Evolutionary conservation across 2,888 invertebrate genomes (phyloP).

Genomic region (Eristalinus sepulchralis): DNA sequence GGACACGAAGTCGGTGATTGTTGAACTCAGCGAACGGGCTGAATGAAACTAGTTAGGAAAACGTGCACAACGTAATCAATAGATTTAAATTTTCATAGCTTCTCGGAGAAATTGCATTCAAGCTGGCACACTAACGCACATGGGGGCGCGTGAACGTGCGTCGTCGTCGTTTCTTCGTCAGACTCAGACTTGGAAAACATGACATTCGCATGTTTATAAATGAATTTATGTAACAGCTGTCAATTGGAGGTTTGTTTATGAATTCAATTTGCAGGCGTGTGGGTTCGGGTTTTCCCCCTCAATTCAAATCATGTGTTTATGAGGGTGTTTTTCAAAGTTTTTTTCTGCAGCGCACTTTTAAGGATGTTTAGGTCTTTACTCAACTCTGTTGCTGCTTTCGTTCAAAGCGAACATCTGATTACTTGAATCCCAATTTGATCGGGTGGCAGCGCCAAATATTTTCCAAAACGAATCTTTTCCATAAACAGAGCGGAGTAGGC

Average conservation of each 20-base stretch:
- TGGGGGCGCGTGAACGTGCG: too few relatives aligned
- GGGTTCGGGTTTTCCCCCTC: not conserved
- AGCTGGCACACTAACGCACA: not conserved
- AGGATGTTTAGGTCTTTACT: not conserved
- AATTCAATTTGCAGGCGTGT: conserved; percentile 15
- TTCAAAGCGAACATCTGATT: too few relatives aligned
- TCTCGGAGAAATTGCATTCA: conserved; percentile 8
- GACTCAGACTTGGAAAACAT: not conserved
- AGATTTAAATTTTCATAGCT: conserved; percentile 37
- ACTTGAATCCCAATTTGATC: too few relatives aligned
- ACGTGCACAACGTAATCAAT: conserved; percentile 49
- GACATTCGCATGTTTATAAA: conserved; percentile 3
- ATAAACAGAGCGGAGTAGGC: too few relatives aligned
- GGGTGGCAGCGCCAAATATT: too few relatives aligned
- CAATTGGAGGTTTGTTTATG: conserved; percentile 3
- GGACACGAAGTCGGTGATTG: conserved; percentile 13
- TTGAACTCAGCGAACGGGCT: conserved; percentile 18
- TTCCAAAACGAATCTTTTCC: too few relatives aligned
- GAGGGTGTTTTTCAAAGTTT: not conserved
- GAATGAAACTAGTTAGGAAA: conserved; percentile 48
- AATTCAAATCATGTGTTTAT: not conserved
- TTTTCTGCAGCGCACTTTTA: not conserved
- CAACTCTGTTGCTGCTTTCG: too few relatives aligned
- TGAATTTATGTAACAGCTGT: conserved; percentile 24
- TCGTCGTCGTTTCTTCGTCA: not conserved